Percentiles rank a stretch among this genome's conserved stretches.
phyloP scores from a whole-genome alignment of 2,113 vertebrate species.

The Phycodurus eques region DNA sequence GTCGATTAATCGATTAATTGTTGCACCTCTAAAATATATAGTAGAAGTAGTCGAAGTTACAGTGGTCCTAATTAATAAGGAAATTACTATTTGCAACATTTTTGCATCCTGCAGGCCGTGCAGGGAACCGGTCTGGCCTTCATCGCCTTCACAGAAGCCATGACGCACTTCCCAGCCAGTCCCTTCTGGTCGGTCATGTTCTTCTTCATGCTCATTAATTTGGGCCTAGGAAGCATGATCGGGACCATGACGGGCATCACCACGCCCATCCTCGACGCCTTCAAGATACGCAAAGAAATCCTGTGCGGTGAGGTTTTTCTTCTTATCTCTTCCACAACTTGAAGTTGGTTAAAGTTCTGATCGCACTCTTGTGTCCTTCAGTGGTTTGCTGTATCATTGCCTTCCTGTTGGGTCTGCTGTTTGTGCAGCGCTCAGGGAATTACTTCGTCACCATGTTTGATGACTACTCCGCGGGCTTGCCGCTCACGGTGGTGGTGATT shows the following conservation, averaged over 20 bases:
- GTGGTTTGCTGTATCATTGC: conserved; percentile 90
- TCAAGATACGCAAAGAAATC: conserved; percentile 95
- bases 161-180: conserved; percentile 96
- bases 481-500: conserved; percentile 93
- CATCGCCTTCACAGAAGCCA: conserved; percentile 98
- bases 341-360: neutral
- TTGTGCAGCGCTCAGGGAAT: conserved; percentile 96
- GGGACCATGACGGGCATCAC: conserved; percentile 98
- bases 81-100: neutral
- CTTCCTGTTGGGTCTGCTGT: conserved; percentile 90
- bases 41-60: neutral
- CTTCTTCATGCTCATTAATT: conserved; percentile 98
- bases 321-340: neutral
- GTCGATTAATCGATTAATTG: too few relatives aligned
- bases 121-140: conserved; percentile 98
- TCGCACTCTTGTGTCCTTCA: conserved; percentile 54
- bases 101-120: conserved; percentile 78
- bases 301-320: conserved; percentile 84
- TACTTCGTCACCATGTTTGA: conserved; percentile 99
- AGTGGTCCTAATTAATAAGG: neutral
- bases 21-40: too few relatives aligned
- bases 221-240: conserved; percentile 97
- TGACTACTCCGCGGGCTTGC: conserved; percentile 94
- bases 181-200: conserved; percentile 99
- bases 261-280: conserved; percentile 92